phyloP scores from a whole-genome alignment of 1,140 invertebrate species.

The Heliconius congener region DNA sequence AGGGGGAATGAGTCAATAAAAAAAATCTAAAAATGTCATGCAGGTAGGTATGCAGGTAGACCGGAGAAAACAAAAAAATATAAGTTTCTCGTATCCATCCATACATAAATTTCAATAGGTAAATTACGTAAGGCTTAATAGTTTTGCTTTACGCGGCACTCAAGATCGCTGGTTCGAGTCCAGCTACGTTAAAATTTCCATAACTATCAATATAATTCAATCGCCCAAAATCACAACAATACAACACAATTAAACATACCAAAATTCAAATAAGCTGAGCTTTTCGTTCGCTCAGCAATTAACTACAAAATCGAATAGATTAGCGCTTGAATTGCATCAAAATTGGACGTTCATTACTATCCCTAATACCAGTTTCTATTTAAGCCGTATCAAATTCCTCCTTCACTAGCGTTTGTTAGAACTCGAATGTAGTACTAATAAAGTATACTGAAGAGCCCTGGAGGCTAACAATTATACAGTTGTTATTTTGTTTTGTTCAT shows the following conservation, averaged over 20 bases:
- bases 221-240: neutral
- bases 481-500: neutral
- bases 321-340: constrained; percentile 9
- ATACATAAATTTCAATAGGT: no score
- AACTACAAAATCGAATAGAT: neutral
- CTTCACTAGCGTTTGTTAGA: constrained; percentile 14
- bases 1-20: no score
- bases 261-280: neutral
- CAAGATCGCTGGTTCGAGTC: no score
- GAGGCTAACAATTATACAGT: neutral
- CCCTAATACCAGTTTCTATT: constrained; percentile 9
- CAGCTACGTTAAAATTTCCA: no score
- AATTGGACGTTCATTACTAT: constrained; percentile 16
- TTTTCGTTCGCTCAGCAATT: neutral
- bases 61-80: no score
- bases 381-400: constrained; percentile 17
- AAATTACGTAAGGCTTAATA: no score
- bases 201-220: neutral
- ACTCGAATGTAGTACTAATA: constrained; percentile 1
- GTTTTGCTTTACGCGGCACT: no score
- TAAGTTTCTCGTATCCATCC: no score
- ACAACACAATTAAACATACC: neutral
- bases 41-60: no score
- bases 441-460: neutral
- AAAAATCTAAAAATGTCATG: no score